Conservation (phyloP, 2,113 vertebrate species). For the Epinephelus moara region DNA sequence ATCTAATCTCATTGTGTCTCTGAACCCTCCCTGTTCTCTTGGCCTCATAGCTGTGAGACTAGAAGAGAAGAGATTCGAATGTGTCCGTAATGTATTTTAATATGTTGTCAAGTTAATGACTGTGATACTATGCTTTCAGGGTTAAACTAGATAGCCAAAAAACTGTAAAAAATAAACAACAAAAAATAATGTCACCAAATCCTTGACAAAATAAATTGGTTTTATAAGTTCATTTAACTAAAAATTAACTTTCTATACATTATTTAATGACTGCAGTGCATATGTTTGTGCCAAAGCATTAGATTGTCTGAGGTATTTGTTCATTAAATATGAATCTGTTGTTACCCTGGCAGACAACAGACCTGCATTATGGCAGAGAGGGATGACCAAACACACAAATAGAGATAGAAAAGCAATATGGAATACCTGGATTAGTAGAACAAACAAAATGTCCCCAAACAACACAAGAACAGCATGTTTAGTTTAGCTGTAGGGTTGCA, state of each 20-base stretch:
- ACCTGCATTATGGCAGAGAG: constrained; percentile 26
- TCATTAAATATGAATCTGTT: constrained; percentile 17
- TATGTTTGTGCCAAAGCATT: constrained; percentile 26
- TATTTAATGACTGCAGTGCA: not conserved
- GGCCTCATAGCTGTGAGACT: constrained; percentile 34
- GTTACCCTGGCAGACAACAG: constrained; percentile 50
- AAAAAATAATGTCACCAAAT: not conserved
- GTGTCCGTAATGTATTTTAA: constrained; percentile 22
- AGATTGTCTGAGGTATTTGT: constrained; percentile 40
- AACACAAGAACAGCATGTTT: not conserved
- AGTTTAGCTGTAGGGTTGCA: too few species aligned
- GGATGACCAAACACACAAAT: not conserved
- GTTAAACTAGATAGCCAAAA: not conserved
- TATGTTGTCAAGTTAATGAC: not conserved
- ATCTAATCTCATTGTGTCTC: constrained; percentile 70
- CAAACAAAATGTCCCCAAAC: not conserved
- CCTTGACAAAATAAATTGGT: not conserved
- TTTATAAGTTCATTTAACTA: not conserved
- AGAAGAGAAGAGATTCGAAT: constrained; percentile 41
- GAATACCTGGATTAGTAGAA: not conserved
- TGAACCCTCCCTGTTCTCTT: constrained; percentile 29
- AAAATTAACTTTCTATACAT: not conserved
- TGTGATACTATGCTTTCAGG: not conserved
- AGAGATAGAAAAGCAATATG: not conserved
- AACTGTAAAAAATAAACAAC: not conserved